Base-by-base conservation (phyloP, 1,140 invertebrate genomes). In the Coptotermes formosanus region DNA sequence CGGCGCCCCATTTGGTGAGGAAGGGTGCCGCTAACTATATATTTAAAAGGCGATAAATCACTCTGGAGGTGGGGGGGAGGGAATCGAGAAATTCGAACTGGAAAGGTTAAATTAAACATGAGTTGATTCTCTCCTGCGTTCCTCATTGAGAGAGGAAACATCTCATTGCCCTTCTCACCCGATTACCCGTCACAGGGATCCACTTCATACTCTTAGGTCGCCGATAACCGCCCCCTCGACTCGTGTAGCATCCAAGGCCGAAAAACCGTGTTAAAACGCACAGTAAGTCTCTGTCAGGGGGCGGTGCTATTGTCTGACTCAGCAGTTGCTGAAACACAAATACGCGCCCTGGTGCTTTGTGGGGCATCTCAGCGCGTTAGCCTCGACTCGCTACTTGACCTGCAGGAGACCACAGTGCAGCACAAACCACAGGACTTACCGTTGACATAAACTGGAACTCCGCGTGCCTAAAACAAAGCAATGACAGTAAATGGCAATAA, bases 201-300 rank as follows among this genome's bases (percentile, higher is more conserved):
- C 30, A 7, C 64, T 75, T 30, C 64, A 75, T n/a, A n/a, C n/a
- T n/a, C n/a, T n/a, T n/a, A 30, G n/a, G 25, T 30, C 64, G 25
- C 3, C 64, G 64, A 75, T 75, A 75, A 75, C 64, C n/a, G 25
- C n/a, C 9, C 23, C 11, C 59, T 25, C 21, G 21, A 75, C 64
- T 30, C 64, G 64, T 75, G 64, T 30, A 30, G 25, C 1, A 25
- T 75, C 38, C 64, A 75, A 75, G 64, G 64, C 12, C 64, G 25
- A 75, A 75, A 75, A 64, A 19, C 59, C 59, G 59, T 64, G 59
- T 64, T 64, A 64, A 64, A 75, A 75, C 64, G 64, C n/a, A 30
- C 25, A 75, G 64, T 75, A 75, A 75, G 30, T 75, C 64, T 75
- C 64, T n/a, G 64, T 75, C 64, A 75, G n/a, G 25, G 64, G 64